These are phyloP conservation scores for Isaurus tuberculatus DNA, from an alignment of 92 coral and sea anemone genomes.

Conservation along the genomic window DNA sequence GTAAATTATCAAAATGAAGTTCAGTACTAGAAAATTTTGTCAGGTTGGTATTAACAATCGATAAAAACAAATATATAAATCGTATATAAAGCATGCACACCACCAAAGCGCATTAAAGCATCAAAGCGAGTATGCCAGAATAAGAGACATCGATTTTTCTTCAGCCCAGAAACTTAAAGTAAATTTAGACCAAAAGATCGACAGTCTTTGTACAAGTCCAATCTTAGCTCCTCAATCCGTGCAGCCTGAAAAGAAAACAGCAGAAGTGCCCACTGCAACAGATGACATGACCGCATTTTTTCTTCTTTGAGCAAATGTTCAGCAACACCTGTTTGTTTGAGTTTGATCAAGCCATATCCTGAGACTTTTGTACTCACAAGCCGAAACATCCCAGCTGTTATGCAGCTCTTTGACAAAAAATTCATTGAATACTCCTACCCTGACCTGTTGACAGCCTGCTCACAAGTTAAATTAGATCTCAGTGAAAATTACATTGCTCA, in stretches of 20 bases:
- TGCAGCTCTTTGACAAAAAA: constrained; percentile 36
- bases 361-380: constrained; percentile 37
- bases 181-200: constrained; percentile 17
- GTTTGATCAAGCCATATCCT: constrained; percentile 43
- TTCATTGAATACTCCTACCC: constrained; percentile 23
- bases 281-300: constrained; percentile 33
- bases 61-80: too few species aligned
- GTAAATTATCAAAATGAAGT: not conserved
- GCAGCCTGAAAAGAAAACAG: constrained; percentile 23
- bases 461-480: constrained; percentile 20
- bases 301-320: constrained; percentile 26
- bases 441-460: constrained; percentile 36
- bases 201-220: not conserved
- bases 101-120: too few species aligned
- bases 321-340: constrained; percentile 49
- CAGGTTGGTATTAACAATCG: too few species aligned
- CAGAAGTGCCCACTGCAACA: constrained; percentile 8
- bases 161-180: constrained; percentile 43
- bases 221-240: not conserved
- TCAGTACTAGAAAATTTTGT: too few species aligned
- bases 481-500: constrained; percentile 15
- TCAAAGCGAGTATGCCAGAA: constrained; percentile 26
- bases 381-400: constrained; percentile 36
- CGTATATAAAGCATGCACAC: too few species aligned
- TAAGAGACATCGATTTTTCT: constrained; percentile 36